These are phyloP conservation scores for Helicolenus hilgendorfi DNA, from an alignment of 2,797 vertebrate genomes.

Conservation along the genomic window DNA sequence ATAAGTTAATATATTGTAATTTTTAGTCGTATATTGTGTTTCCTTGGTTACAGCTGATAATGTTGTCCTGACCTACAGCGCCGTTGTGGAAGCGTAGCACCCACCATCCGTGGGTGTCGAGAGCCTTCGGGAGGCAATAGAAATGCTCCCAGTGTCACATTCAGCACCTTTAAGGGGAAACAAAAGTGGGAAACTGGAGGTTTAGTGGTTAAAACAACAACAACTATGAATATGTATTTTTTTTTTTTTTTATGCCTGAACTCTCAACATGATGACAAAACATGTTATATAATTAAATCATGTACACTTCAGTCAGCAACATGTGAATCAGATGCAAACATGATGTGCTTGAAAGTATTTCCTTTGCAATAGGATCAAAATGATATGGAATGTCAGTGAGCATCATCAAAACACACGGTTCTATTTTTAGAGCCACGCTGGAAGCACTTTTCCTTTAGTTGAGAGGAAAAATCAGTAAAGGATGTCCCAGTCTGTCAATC, in stretches of 20 bases:
- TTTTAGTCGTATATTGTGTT: no score
- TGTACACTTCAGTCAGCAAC: neutral
- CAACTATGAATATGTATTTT: neutral
- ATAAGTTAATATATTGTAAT: no score
- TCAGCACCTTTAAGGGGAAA: neutral
- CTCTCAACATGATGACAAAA: neutral
- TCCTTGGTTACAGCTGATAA: no score
- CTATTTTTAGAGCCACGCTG: slow-evolving; percentile 60
- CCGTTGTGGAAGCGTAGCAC: no score
- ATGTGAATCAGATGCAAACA: neutral
- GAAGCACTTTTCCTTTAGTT: slow-evolving; percentile 58
- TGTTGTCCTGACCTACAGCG: no score
- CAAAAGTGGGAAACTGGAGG: neutral
- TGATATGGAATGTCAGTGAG: neutral
- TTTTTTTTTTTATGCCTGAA: neutral
- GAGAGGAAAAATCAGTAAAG: slow-evolving; percentile 80
- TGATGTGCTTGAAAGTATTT: neutral
- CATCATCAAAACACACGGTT: slow-evolving; percentile 26
- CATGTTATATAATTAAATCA: neutral
- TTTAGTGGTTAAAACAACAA: neutral
- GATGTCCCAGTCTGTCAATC: slow-evolving; percentile 64
- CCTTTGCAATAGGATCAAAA: neutral
- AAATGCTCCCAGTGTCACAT: neutral
- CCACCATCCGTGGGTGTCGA: no score
- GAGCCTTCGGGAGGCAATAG: neutral